Evolutionary conservation across 2,888 invertebrate species (phyloP).

Genomic region (Drosophila meridiana): DNA sequence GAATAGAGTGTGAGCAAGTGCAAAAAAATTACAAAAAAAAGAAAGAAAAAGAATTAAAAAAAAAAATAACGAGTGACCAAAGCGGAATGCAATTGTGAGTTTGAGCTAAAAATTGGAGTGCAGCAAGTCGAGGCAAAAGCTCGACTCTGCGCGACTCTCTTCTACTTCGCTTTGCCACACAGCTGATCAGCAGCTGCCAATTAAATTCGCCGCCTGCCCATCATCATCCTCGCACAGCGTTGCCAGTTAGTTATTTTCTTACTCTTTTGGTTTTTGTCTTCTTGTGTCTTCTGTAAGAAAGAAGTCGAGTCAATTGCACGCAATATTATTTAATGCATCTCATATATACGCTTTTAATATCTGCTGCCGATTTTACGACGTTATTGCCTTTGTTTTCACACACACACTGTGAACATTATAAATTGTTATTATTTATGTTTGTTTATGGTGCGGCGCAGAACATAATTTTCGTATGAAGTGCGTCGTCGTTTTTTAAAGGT

Average conservation of each 20-base stretch:
- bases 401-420: slow-evolving; percentile 18
- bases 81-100: slow-evolving; percentile 56
- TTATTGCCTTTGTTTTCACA: slow-evolving; percentile 17
- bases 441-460: slow-evolving; percentile 48
- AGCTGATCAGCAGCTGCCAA: slow-evolving; percentile 60
- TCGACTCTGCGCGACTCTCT: slow-evolving; percentile 25
- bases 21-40: slow-evolving; percentile 12
- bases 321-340: slow-evolving; percentile 31
- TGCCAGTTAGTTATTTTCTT: slow-evolving; percentile 43
- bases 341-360: slow-evolving; percentile 15
- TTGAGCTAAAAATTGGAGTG: slow-evolving; percentile 41
- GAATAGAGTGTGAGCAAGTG: slow-evolving; percentile 26
- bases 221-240: slow-evolving; percentile 40
- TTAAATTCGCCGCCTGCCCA: slow-evolving; percentile 22
- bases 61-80: slow-evolving; percentile 21
- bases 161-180: slow-evolving; percentile 13
- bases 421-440: slow-evolving; percentile 54
- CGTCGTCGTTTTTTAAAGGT: slow-evolving; percentile 27
- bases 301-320: slow-evolving; percentile 4
- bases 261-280: no score
- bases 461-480: slow-evolving; percentile 49
- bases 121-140: slow-evolving; percentile 38
- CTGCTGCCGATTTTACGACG: slow-evolving; percentile 20
- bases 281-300: no score
- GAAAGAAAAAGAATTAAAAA: background rate